Evolutionary conservation across 2,113 vertebrate species (phyloP).

Genomic region (Ellobius talpinus): DNA sequence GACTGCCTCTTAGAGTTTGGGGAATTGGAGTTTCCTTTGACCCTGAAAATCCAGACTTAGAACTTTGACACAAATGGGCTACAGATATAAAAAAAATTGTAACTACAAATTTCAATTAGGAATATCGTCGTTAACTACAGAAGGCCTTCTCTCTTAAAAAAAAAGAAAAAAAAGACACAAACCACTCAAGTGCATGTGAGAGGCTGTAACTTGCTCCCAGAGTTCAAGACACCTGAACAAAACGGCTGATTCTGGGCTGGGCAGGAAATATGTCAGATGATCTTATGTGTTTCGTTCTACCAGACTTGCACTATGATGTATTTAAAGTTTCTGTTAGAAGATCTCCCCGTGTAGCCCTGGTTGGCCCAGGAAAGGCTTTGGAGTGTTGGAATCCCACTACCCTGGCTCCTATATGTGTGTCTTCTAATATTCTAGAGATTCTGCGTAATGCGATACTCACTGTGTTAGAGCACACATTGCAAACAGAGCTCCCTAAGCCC

Average conservation of each 20-base stretch:
- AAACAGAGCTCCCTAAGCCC: neutral
- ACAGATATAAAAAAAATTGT: neutral
- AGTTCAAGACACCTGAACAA: neutral
- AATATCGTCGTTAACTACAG: slow-evolving; percentile 16
- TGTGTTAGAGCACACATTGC: neutral
- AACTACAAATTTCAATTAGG: neutral
- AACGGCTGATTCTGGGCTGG: neutral
- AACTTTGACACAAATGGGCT: neutral
- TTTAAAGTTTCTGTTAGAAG: neutral
- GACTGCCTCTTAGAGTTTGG: neutral
- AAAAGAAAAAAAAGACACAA: neutral
- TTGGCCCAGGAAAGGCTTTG: neutral
- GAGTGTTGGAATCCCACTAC: neutral
- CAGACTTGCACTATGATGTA: neutral
- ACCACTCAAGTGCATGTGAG: neutral
- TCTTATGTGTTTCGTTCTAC: neutral
- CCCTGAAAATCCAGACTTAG: neutral
- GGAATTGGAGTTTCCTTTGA: neutral
- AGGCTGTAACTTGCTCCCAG: neutral
- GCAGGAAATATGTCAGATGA: slow-evolving; percentile 17
- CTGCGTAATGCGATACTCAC: neutral
- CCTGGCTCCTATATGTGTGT: neutral
- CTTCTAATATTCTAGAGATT: neutral
- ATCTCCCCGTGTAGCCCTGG: neutral
- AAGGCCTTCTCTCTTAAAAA: slow-evolving; percentile 24